Evolutionary conservation across 2,888 invertebrate species (phyloP).

Genomic region (Mythimna vitellina): DNA sequence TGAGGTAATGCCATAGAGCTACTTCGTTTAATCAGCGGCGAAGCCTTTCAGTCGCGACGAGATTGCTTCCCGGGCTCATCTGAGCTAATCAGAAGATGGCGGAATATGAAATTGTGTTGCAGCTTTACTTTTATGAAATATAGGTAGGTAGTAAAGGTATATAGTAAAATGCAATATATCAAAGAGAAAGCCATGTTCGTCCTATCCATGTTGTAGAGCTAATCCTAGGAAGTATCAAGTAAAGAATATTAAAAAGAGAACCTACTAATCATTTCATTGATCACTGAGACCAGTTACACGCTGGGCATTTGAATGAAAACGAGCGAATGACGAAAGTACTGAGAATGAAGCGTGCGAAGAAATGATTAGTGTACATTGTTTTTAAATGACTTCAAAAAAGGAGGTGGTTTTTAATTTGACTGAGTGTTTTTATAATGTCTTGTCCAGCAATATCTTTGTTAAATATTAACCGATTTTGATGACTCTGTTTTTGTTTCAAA

Average conservation of each 20-base stretch:
- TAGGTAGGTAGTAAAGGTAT: too few relatives aligned
- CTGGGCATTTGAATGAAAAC: too few relatives aligned
- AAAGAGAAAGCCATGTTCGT: not conserved
- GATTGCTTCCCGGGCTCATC: constrained; percentile 55
- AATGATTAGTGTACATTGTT: too few relatives aligned
- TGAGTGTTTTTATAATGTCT: too few relatives aligned
- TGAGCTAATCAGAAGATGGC: constrained; percentile 47
- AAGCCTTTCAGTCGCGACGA: constrained; percentile 53
- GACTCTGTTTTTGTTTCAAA: too few relatives aligned
- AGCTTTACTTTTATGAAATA: constrained; percentile 28
- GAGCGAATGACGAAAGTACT: too few relatives aligned
- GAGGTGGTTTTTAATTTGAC: too few relatives aligned
- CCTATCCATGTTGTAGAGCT: too few relatives aligned
- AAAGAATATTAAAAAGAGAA: not conserved
- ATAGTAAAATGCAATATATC: not conserved
- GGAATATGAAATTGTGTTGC: constrained; percentile 33
- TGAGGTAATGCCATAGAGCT: constrained; percentile 46
- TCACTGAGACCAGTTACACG: not conserved
- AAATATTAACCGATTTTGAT: too few relatives aligned
- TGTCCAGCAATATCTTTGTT: too few relatives aligned
- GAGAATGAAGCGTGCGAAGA: too few relatives aligned
- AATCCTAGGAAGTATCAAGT: not conserved
- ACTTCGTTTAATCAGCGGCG: constrained; percentile 56
- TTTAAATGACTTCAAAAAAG: too few relatives aligned
- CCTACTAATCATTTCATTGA: not conserved